A percentile compares a stretch with the other conserved stretches of the same genome.
Conservation (phyloP, 2,888 invertebrate genomes). For the Poecilobothrus nobilitatus region DNA sequence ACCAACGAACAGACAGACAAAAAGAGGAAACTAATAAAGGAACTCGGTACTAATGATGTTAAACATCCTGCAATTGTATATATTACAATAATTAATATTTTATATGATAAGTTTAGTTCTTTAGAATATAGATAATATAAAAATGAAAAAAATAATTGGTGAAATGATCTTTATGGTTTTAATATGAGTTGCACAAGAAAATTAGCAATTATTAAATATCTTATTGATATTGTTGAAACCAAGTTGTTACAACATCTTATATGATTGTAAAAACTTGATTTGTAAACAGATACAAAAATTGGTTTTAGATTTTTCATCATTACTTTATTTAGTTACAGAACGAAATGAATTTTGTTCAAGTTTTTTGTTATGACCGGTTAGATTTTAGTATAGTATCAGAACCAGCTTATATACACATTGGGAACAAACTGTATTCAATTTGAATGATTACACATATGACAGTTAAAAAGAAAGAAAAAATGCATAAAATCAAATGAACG, state of each 20-base stretch:
- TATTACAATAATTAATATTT: too few relatives aligned
- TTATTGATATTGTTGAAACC: constrained; percentile 99
- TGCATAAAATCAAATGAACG: constrained; percentile 94
- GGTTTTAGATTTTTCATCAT: constrained; percentile 85
- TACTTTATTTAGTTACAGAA: constrained; percentile 71
- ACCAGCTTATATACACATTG: constrained; percentile 97
- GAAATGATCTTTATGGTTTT: constrained; percentile 99
- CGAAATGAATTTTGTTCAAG: constrained; percentile 96
- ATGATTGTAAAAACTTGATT: constrained; percentile 94
- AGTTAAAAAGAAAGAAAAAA: constrained; percentile 87
- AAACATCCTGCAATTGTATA: too few relatives aligned
- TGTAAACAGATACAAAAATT: constrained; percentile 95
- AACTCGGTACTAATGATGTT: too few relatives aligned
- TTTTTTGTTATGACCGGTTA: constrained; percentile 94
- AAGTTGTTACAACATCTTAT: constrained; percentile 93
- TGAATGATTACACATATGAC: constrained; percentile 96
- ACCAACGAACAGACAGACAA: too few relatives aligned
- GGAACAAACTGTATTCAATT: constrained; percentile 95
- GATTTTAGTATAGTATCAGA: constrained; percentile 99
- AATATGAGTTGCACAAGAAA: constrained; percentile 98
- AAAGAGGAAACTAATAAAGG: too few relatives aligned
- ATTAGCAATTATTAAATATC: constrained; percentile 94
- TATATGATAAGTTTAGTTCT: too few relatives aligned
- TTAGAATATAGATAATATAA: constrained; percentile 99
- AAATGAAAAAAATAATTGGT: constrained; percentile 99